Base-by-base conservation (phyloP, 2,113 vertebrate species). In the Clinocottus analis region DNA sequence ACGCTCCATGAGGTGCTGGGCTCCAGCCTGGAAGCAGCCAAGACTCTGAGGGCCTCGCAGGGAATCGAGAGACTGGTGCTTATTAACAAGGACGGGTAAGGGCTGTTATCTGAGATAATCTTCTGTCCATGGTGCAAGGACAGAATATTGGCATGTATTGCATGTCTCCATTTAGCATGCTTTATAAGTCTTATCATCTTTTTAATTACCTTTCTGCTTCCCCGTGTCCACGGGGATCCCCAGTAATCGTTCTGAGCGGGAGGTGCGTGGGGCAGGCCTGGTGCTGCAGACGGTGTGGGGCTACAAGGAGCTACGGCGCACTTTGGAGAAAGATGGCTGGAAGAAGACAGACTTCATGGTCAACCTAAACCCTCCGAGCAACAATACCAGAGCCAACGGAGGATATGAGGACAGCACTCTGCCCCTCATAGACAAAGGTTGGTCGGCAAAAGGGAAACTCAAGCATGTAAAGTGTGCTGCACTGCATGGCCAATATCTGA, bases 261-360 rank as follows among this genome's bases (percentile, higher is more conserved):
- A 99, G 90, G 96, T 98, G n/a, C 95, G 97, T 35, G 97, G 96
- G 0, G 97, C 97, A 0, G 97, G 96, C 64, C 93, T 97, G 0
- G 95, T 98, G 27, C 89, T 99, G 80, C 97, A 99, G 94, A 97
- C 96, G 0, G 90, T 99, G 59, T 99, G 98, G 98, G 97, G 94
- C 1, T 97, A 97, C 82, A 99, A 98, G 83, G 98, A 99, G 80
- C 94, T 99, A 67, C 93, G 97, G 66, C 97, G 96, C 66, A 96
- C 97, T 6, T 92, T 99, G 63, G 97, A 99, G 80, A 99, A 99
- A 78, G 97, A 99, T 49, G 97, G 98, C 37, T 99, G 97, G 97
- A 99, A 99, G 91, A 99, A 98, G 88, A 96, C 96, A 0, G 98
- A 99, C 91, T 99, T 99, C 88, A 96, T 97, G 96, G 96, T 99